Base-by-base conservation (phyloP, 2,113 vertebrate genomes). In the Lepus europaeus region DNA sequence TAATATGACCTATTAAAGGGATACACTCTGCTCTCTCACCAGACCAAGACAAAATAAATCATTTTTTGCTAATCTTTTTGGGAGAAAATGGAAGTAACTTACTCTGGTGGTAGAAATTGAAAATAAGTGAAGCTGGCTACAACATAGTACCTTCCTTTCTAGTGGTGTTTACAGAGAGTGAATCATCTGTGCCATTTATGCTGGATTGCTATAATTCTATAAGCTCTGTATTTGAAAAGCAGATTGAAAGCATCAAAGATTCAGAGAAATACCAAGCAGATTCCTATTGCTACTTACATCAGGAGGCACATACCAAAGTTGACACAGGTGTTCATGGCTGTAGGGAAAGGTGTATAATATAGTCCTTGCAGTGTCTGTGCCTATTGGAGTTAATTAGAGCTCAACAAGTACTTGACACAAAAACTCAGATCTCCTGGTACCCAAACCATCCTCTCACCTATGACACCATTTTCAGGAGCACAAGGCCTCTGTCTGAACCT, bases 1-100 rank as follows among this genome's bases (percentile, higher is more conserved):
- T 97, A 97, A 97, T 97, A 96, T 97, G 93, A 97, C 96, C 95
- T 97, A 97, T 96, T 97, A 96, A 96, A 95, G 87, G 96, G 91
- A 94, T 93, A 63, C 39, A 91, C 33, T 95, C 33, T 95, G 68
- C 19, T 95, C 56, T 97, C 66, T 86, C 91, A 95, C 33, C 29
- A 93, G 92, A 69, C 82, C 20, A 81, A 36, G 61, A 80, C 94
- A 93, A 96, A 94, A 95, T 89, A 95, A 93, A 92, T 96, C 86
- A 80, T 80, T 95, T 96, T 93, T 96, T 96, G 90, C 95, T 90
- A 31, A 59, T 91, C 90, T 94, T 96, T 87, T 49, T 25, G 49
- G 76, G 33, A 53, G 74, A 64, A 90, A 96, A 87, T 88, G 20
- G 31, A 95, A 96, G 83, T 91, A 94, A 92, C 70, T 89, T 83